phyloP scores from a whole-genome alignment of 2,888 invertebrate genomes.

The Ectropis crepuscularia region DNA sequence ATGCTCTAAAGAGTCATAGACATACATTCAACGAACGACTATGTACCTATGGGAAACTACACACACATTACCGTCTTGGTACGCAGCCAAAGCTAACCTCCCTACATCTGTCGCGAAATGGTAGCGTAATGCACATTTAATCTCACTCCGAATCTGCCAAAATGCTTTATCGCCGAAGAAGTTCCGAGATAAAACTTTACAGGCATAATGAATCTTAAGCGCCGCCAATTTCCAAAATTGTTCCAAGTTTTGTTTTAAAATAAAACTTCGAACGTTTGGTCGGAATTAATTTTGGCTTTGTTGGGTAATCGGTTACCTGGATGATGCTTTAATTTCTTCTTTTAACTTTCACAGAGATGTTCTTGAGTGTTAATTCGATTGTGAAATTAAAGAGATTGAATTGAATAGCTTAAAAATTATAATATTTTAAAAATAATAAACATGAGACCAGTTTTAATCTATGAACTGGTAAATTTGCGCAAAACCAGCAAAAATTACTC shows the following conservation, averaged over 20 bases:
- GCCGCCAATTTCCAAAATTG: conserved; percentile 78
- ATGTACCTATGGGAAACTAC: background rate
- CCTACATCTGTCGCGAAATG: conserved; percentile 18
- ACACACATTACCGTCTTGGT: conserved; percentile 13
- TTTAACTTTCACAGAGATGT: conserved; percentile 49
- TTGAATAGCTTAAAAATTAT: conserved; percentile 38
- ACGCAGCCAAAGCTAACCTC: background rate
- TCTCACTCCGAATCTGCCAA: conserved; percentile 81
- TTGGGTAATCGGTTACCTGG: conserved; percentile 75
- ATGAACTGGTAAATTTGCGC: too few relatives aligned
- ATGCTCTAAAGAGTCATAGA: too few relatives aligned
- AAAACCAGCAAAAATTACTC: too few relatives aligned
- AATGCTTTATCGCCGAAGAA: conserved; percentile 81
- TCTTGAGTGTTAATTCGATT: conserved; percentile 30
- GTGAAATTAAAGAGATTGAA: background rate
- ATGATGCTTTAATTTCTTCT: conserved; percentile 58
- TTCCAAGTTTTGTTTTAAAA: conserved; percentile 78
- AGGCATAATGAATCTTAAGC: conserved; percentile 82
- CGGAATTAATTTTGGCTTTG: conserved; percentile 75
- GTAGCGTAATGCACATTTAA: conserved; percentile 76
- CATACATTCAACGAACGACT: too few relatives aligned
- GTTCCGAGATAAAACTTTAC: conserved; percentile 81
- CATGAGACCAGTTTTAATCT: too few relatives aligned
- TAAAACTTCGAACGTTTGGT: conserved; percentile 71
- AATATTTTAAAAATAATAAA: background rate